Base-by-base conservation (phyloP, 1,140 invertebrate genomes). In the Hyles vespertilio region DNA sequence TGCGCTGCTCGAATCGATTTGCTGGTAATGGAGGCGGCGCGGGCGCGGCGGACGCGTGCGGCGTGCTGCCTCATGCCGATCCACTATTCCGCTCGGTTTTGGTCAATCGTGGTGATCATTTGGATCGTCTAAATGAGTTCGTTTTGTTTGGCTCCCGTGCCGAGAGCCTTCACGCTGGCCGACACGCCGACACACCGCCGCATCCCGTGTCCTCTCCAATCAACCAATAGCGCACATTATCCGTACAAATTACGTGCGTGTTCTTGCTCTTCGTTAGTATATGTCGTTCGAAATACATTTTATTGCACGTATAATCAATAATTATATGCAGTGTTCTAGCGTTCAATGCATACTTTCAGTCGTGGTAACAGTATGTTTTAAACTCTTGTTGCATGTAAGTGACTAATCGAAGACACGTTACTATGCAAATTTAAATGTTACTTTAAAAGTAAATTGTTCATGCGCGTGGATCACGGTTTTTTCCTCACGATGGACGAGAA, bases 1-100 rank as follows among this genome's bases (percentile, higher is more conserved):
- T 78, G 55, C 69, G 79, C 74, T 67, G 70, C 63, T 81, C 81
- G 69, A 87, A 87, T 87, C 77, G 79, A 87, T 84, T 87, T 73
- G 63, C 59, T 70, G 67, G 69, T 72, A 71, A 74, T 76, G 65
- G 71, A 75, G 76, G 79, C 79, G 76, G 74, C 76, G 79, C 79
- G 76, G 74, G 79, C 77, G 79, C 74, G 66, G 46, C 12, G 46
- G n/a, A 47, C 44, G 54, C 54, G 44, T 46, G 44, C 54, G 12
- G 45, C 45, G 43, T 47, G n/a, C 11, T 34, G 32, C 32, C 22
- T 34, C 45, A 8, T 5, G 52, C 11, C 3, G 11, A 3, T 12
- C 52, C 52, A 45, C 58, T 65, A 73, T 77, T 78, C 72, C 77
- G 70, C 65, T 73, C 58, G 60, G 63, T 73, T 77, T 70, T 67